These are phyloP conservation scores for Phalacrocorax carbo DNA, from an alignment of 2,113 vertebrate species.

Conservation along the genomic window DNA sequence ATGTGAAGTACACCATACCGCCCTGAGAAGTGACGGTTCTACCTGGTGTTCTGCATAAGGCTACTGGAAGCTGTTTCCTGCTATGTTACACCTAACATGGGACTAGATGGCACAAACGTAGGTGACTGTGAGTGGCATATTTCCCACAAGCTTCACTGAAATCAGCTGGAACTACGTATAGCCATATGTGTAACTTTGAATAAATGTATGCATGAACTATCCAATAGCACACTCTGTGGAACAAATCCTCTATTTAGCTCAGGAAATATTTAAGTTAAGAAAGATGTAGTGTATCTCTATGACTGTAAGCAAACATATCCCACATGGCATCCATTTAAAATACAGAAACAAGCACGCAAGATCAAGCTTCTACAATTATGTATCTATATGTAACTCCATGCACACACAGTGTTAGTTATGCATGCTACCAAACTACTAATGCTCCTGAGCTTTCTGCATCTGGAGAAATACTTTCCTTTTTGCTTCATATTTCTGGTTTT, in stretches of 20 bases:
- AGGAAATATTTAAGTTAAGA: conserved; percentile 5
- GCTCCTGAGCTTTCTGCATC: background rate
- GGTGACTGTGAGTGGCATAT: background rate
- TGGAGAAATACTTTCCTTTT: background rate
- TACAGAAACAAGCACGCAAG: background rate
- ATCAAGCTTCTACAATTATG: background rate
- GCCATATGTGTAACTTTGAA: background rate
- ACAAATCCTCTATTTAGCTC: conserved; percentile 15
- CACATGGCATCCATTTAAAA: background rate
- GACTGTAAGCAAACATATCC: background rate
- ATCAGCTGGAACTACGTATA: background rate
- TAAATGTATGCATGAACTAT: background rate
- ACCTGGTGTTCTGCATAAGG: background rate
- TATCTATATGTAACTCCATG: background rate
- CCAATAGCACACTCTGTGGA: background rate
- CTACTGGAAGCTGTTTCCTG: background rate
- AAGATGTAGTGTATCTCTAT: conserved; percentile 11
- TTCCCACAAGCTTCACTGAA: background rate
- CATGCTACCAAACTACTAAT: background rate
- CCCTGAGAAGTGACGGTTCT: background rate
- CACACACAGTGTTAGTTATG: background rate
- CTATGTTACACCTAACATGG: background rate
- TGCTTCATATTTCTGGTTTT: background rate
- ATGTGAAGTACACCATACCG: background rate
- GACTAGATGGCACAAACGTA: background rate